Conservation (phyloP, 2,797 vertebrate species). For the Kryptopterus vitreolus region DNA sequence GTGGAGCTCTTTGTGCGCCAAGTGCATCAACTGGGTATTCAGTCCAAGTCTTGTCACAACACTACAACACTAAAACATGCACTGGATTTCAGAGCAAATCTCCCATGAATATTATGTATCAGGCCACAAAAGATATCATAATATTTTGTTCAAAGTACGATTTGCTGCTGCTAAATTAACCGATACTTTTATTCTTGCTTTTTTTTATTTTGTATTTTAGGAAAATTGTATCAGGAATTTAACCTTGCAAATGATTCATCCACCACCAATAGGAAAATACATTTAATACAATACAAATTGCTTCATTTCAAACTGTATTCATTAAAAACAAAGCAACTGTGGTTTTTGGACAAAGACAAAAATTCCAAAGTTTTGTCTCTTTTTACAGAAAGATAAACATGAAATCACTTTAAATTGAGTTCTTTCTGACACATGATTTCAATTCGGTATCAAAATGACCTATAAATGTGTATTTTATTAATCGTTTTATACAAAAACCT, state of each 20-base stretch:
- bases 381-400: background rate
- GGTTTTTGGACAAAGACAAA: background rate
- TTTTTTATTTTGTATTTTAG: background rate
- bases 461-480: too few species aligned
- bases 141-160: constrained; percentile 24
- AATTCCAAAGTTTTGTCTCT: constrained; percentile 5
- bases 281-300: background rate
- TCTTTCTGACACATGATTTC: background rate
- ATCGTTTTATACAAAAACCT: background rate
- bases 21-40: constrained; percentile 69
- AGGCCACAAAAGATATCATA: constrained; percentile 23
- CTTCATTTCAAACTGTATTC: background rate
- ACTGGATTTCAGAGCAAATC: constrained; percentile 36
- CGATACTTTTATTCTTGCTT: background rate
- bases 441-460: too few species aligned
- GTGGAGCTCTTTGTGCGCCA: constrained; percentile 68
- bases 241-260: background rate
- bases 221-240: background rate
- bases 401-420: background rate
- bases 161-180: constrained; percentile 3
- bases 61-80: constrained; percentile 59
- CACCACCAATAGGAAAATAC: background rate
- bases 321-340: background rate
- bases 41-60: constrained; percentile 66
- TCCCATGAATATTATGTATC: constrained; percentile 30